Evolutionary conservation across 2,888 invertebrate species (phyloP), one percentile per base, ranked within the genome.

Genomic region (Sesia bembeciformis): DNA sequence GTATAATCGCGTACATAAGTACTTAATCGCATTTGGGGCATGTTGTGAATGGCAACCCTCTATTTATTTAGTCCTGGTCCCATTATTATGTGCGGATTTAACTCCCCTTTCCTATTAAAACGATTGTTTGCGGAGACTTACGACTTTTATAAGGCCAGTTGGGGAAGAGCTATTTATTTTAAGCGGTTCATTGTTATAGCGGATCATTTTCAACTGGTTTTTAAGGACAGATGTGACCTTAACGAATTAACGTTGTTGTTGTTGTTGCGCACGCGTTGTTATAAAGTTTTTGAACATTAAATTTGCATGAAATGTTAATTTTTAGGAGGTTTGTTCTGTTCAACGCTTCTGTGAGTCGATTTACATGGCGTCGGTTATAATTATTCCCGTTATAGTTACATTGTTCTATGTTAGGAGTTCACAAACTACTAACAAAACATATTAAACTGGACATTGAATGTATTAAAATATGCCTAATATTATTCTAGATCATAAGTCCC

Each of bases 1-100:
- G 80, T 74, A 81, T 82, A 84, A 87, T 84, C 80, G 84, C 67
- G 82, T 79, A 88, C 76, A 88, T 89, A 89, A 88, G 88, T 78
- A 78, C 86, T 88, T 89, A 88, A 89, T 88, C 87, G 87, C 74
- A 82, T 88, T 87, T 84, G 66, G 79, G 84, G 77, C 69, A 67
- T 69, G 77, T 75, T 74, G 72, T 68, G 76, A 77, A 78, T 76
- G 71, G 70, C 69, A 51, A 67, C 78, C 81, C 79, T 69, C 69
- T 87, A 86, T 87, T 88, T 87, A 87, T 86, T 85, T 79, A 81
- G 84, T 74, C 67, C 75, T 75, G 76, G 76, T 74, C 70, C 60
- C 65, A 66, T 68, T 77, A 70, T 66, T 67, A 70, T 60, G 62
- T 60, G 62, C 60, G 64, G 65, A 64, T 67, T 71, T 68, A 56